Base-by-base conservation (phyloP, 2,888 invertebrate species). In the Nycteola revayana region DNA sequence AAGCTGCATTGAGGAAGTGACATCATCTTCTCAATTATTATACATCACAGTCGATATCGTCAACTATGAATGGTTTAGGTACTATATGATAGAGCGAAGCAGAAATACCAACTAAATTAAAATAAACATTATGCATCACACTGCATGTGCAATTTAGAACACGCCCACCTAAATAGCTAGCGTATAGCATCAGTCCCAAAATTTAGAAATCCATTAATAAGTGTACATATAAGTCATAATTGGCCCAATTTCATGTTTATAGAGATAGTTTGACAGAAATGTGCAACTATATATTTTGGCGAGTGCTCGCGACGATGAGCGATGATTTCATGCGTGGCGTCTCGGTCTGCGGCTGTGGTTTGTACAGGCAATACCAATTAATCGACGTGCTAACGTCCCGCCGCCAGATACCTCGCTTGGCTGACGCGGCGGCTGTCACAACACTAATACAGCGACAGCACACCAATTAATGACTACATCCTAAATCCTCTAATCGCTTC, bases 391-490 rank as follows among this genome's bases (percentile, higher is more conserved):
- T 52, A 48, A 37, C 49, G 66, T 61, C 63, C 64, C 53, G 61
- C 64, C 53, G 61, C 57, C 52, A 57, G 64, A 52, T 45, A 45
- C 55, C 55, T 51, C 64, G 57, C 39, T 42, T 42, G 40, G 40
- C 49, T 66, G 67, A 66, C 65, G 62, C 53, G 47, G 52, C 73
- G 76, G 71, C 72, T 77, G 77, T 72, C 64, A 63, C 55, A 63
- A 63, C 57, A 14, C 5, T n/a, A n/a, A n/a, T n/a, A n/a, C n/a
- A n/a, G n/a, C n/a, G n/a, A n/a, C n/a, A n/a, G n/a, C n/a, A n/a
- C n/a, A n/a, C n/a, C n/a, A 14, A 2, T 5, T 14, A 14, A 14
- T 5, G 5, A 14, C 14, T 14, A 14, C 14, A 14, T 14, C 14
- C 2, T 14, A 14, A 14, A n/a, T n/a, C n/a, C n/a, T n/a, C n/a